These are phyloP conservation scores for Acanthurus tractus DNA, from an alignment of 2,797 vertebrate species.

Conservation along the genomic window DNA sequence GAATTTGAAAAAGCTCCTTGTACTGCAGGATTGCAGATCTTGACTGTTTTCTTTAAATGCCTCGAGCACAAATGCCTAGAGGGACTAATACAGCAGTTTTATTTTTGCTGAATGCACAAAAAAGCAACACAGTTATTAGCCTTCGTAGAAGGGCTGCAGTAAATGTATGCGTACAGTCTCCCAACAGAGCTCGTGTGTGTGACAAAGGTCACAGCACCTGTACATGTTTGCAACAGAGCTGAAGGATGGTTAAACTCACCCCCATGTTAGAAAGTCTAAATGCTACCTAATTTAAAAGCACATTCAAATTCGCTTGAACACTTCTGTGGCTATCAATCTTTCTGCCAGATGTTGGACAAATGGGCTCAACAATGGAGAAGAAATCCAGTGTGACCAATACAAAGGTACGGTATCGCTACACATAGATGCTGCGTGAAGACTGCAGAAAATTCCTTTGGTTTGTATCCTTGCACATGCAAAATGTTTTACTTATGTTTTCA, in stretches of 20 bases:
- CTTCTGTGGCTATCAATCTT: slow-evolving; percentile 58
- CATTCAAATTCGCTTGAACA: slow-evolving; percentile 57
- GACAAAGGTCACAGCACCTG: slow-evolving; percentile 62
- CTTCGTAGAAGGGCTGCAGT: slow-evolving; percentile 22
- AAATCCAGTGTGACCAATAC: not conserved
- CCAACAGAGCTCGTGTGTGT: slow-evolving; percentile 36
- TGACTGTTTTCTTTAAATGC: slow-evolving; percentile 4
- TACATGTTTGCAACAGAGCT: slow-evolving; percentile 55
- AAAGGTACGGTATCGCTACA: not conserved
- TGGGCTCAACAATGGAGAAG: slow-evolving; percentile 7
- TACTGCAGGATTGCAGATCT: not conserved
- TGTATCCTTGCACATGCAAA: not conserved
- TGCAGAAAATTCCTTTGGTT: not conserved
- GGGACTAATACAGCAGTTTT: slow-evolving; percentile 21
- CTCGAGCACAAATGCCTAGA: slow-evolving; percentile 21
- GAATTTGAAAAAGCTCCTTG: not conserved
- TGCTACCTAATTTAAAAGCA: slow-evolving; percentile 62
- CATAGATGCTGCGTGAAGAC: not conserved
- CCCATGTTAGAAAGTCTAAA: slow-evolving; percentile 51
- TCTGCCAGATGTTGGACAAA: slow-evolving; percentile 44
- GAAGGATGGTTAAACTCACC: slow-evolving; percentile 37
- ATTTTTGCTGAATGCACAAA: slow-evolving; percentile 25
- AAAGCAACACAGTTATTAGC: slow-evolving; percentile 15
- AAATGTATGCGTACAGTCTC: slow-evolving; percentile 43
- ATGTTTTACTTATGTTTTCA: not conserved